phyloP scores from a whole-genome alignment of 2,888 invertebrate species.

The Apodemia mormo region DNA sequence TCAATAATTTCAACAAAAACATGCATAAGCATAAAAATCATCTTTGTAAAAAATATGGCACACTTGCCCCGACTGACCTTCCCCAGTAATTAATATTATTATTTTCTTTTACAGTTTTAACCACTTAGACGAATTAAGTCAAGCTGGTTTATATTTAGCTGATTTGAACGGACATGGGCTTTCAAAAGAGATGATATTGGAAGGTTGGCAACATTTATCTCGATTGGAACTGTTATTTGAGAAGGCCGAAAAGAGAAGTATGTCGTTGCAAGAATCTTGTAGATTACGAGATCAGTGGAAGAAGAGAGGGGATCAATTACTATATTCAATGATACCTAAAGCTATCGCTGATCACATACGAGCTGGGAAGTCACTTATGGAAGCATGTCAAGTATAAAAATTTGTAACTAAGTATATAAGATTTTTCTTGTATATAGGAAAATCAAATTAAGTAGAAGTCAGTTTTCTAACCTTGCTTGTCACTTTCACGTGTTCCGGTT shows the following conservation, averaged over 20 bases:
- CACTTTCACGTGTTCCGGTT: no score
- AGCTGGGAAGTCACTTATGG: conserved; percentile 87
- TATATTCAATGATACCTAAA: conserved; percentile 96
- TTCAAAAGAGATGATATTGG: conserved; percentile 90
- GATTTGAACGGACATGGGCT: conserved; percentile 93
- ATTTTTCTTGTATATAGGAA: no score
- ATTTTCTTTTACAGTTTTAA: conserved; percentile 84
- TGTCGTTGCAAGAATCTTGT: conserved; percentile 89
- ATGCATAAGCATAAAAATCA: no score
- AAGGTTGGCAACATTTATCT: conserved; percentile 92
- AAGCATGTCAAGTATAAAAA: conserved; percentile 90
- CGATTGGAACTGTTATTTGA: conserved; percentile 91
- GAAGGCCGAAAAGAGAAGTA: conserved; percentile 89
- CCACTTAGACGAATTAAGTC: conserved; percentile 90
- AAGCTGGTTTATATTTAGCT: conserved; percentile 89
- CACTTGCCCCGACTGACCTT: no score
- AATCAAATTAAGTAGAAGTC: no score
- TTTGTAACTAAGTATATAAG: no score
- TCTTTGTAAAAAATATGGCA: no score
- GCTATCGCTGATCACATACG: conserved; percentile 91
- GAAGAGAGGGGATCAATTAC: conserved; percentile 90
- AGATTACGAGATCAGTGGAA: conserved; percentile 92
- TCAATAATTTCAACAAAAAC: no score
- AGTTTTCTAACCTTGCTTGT: no score
- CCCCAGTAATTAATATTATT: no score